Conservation (phyloP, 1,140 invertebrate species). For the Zophobas atratus region DNA sequence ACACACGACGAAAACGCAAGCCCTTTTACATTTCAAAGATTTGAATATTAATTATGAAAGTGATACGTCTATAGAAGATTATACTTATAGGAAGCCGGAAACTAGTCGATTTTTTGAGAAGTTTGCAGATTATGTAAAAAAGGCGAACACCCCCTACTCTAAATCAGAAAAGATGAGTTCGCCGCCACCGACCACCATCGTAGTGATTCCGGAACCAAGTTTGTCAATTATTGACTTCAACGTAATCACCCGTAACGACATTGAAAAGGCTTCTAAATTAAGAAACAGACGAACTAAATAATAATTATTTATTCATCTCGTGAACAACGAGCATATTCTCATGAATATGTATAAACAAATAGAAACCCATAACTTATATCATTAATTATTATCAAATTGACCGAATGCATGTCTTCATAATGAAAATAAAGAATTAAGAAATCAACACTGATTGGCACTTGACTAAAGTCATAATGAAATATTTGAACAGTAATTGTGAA, state of each 20-base stretch:
- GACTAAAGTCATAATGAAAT: slow-evolving; percentile 23
- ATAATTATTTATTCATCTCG: slow-evolving; percentile 32
- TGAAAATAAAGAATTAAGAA: background rate
- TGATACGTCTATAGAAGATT: slow-evolving; percentile 69
- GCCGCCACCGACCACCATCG: slow-evolving; percentile 61
- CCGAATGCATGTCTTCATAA: background rate
- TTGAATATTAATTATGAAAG: slow-evolving; percentile 74
- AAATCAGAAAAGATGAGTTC: slow-evolving; percentile 46
- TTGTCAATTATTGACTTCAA: slow-evolving; percentile 83
- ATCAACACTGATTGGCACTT: slow-evolving; percentile 29
- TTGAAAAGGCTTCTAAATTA: slow-evolving; percentile 54
- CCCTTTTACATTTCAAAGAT: slow-evolving; percentile 74
- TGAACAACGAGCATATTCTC: slow-evolving; percentile 15
- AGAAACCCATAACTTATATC: slow-evolving; percentile 21
- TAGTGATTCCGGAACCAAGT: slow-evolving; percentile 72
- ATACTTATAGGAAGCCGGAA: slow-evolving; percentile 56
- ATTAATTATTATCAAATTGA: no score
- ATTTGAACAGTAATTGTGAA: background rate
- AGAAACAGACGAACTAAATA: slow-evolving; percentile 51
- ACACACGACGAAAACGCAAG: slow-evolving; percentile 72
- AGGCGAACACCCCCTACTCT: slow-evolving; percentile 52
- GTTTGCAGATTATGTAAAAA: slow-evolving; percentile 51
- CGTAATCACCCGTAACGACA: slow-evolving; percentile 73
- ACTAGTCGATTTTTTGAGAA: slow-evolving; percentile 57
- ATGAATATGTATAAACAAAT: slow-evolving; percentile 23